A percentile compares a stretch with the other conserved stretches of the same genome.
phyloP scores from a whole-genome alignment of 2,113 vertebrate genomes.

The Amphiprion percula region DNA sequence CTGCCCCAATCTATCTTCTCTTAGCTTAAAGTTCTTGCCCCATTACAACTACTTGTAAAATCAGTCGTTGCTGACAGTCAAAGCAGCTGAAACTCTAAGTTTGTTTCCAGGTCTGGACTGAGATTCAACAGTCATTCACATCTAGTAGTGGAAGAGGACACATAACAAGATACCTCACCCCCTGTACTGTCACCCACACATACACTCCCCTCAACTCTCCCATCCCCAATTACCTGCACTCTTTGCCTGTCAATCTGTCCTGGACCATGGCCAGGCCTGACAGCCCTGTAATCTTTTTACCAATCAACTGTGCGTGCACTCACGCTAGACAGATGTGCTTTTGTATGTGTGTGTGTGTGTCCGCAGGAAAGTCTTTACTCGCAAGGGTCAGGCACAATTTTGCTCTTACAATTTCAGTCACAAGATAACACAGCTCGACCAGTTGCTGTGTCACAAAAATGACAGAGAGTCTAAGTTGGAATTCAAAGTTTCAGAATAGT shows the following conservation, averaged over 20 bases:
- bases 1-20: conserved; percentile 12
- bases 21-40: conserved; percentile 45
- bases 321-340: conserved; percentile 29
- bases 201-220: conserved; percentile 6
- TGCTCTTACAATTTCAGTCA: conserved; percentile 53
- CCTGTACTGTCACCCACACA: background rate
- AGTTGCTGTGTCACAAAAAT: background rate
- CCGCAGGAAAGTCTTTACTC: conserved; percentile 32
- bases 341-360: conserved; percentile 4
- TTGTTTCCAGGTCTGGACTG: conserved; percentile 49
- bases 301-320: conserved; percentile 62
- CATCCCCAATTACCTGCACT: conserved; percentile 56
- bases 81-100: conserved; percentile 45
- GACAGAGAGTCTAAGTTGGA: conserved; percentile 54
- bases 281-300: conserved; percentile 76
- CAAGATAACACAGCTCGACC: conserved; percentile 50
- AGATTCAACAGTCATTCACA: conserved; percentile 71
- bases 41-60: conserved; percentile 61
- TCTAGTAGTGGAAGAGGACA: conserved; percentile 53
- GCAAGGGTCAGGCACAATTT: conserved; percentile 47
- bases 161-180: conserved; percentile 60
- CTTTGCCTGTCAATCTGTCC: conserved; percentile 61
- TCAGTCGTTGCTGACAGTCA: conserved; percentile 64
- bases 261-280: conserved; percentile 53
- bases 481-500: conserved; percentile 39